Conservation (phyloP, 2,113 vertebrate genomes). For the Otolemur garnettii region DNA sequence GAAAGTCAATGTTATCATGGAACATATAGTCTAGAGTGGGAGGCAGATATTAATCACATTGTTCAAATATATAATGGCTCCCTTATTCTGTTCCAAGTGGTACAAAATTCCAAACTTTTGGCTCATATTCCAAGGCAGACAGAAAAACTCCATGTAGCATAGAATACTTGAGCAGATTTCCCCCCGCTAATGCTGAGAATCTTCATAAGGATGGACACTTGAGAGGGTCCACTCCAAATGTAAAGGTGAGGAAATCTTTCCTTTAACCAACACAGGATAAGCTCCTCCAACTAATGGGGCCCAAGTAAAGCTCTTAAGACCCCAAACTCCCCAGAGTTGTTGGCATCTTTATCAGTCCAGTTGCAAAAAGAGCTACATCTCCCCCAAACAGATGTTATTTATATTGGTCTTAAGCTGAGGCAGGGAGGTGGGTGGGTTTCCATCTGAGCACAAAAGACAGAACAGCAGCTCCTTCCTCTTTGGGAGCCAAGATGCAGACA, state of each 20-base stretch:
- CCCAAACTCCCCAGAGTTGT: not conserved
- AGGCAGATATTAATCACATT: not conserved
- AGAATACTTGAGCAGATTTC: not conserved
- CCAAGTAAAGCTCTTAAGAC: not conserved
- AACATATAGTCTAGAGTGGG: not conserved
- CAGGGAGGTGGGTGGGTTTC: not conserved
- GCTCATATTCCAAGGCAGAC: slow-evolving; percentile 12
- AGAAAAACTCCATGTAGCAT: not conserved
- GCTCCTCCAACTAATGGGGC: not conserved
- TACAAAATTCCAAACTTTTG: slow-evolving; percentile 28
- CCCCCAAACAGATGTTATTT: not conserved
- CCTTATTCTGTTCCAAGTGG: slow-evolving; percentile 30
- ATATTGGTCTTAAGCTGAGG: not conserved
- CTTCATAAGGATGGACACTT: not conserved
- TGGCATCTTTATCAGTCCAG: not conserved
- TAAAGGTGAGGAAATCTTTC: not conserved
- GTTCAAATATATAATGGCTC: not conserved
- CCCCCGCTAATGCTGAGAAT: not conserved
- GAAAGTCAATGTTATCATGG: not conserved
- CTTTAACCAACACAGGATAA: not conserved
- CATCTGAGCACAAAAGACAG: not conserved
- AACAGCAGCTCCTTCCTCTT: not conserved
- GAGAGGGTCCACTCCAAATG: not conserved
- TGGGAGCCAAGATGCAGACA: not conserved
- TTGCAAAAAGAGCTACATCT: not conserved